Conservation (phyloP, 2,797 vertebrate species). For the Melopsittacus undulatus region DNA sequence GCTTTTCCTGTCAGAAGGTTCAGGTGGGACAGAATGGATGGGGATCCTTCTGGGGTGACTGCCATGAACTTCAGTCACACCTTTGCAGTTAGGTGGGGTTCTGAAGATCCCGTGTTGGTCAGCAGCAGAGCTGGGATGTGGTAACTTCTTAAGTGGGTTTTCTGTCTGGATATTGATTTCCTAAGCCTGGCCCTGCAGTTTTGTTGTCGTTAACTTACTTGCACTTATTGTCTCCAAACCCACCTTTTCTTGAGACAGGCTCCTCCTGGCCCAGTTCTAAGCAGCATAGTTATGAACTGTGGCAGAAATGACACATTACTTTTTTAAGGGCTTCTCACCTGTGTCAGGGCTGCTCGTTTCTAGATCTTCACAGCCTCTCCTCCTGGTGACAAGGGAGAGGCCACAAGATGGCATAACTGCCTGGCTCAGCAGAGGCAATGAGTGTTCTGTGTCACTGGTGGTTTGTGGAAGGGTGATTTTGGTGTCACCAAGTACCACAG, state of each 20-base stretch:
- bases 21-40: neutral
- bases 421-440: neutral
- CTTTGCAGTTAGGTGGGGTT: neutral
- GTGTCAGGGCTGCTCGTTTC: neutral
- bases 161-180: neutral
- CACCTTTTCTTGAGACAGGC: neutral
- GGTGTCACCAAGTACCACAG: neutral
- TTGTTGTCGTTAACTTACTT: neutral
- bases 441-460: neutral
- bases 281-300: neutral
- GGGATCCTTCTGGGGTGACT: neutral
- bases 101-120: neutral
- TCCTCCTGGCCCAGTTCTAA: neutral
- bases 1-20: neutral
- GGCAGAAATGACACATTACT: neutral
- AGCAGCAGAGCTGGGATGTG: neutral
- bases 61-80: neutral
- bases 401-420: neutral
- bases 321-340: accelerated
- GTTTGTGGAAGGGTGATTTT: neutral
- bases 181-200: neutral
- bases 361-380: neutral
- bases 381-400: neutral
- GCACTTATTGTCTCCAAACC: accelerated
- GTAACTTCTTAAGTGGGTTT: neutral